Base-by-base conservation (phyloP, 2,888 invertebrate species). In the Julus scandinavius region DNA sequence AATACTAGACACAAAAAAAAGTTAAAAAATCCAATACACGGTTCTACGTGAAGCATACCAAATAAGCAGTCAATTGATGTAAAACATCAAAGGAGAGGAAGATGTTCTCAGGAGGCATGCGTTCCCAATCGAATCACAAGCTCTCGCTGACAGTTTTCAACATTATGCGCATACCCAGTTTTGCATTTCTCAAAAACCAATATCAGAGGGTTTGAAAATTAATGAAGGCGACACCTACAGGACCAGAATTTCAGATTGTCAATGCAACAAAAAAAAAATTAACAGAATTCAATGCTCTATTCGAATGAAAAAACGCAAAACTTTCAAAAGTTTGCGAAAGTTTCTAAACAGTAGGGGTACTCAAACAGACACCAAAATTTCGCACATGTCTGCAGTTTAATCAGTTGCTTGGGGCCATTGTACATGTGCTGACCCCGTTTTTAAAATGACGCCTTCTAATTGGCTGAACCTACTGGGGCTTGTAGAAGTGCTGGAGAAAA, bases 31-130 rank as follows among this genome's bases (percentile, higher is more conserved):
- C 45, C 45, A 7, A 45, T 45, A 7, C 45, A 45, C 45, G 7
- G 45, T 45, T 29, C 15, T 13, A 38, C 80, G 80, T 13, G 29
- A 38, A 80, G 38, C 80, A 80, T 80, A 80, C 80, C 80, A 80
- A 72, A 29, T 63, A 63, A n/a, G 29, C 6, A 72, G 72, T 20
- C 72, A 72, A 72, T 20, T 72, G 72, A 72, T 72, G 72, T 20
- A 72, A 72, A 72, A 72, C 72, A 72, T 72, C 72, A 72, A 72
- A 72, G 72, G 20, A 5, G 20, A 72, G 80, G 80, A 80, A 6
- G 38, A 15, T 80, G 80, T 80, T 80, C 80, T 80, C 80, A 80
- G 20, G 80, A 80, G 38, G 80, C 38, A 80, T 4, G 20, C 80
- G 38, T 80, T 80, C 38, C 80, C 80, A 80, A 80, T 80, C 80